Evolutionary conservation across 2,797 vertebrate species (phyloP), one percentile per base, ranked within the genome.

Genomic region (Hippopotamyrus pictus): DNA sequence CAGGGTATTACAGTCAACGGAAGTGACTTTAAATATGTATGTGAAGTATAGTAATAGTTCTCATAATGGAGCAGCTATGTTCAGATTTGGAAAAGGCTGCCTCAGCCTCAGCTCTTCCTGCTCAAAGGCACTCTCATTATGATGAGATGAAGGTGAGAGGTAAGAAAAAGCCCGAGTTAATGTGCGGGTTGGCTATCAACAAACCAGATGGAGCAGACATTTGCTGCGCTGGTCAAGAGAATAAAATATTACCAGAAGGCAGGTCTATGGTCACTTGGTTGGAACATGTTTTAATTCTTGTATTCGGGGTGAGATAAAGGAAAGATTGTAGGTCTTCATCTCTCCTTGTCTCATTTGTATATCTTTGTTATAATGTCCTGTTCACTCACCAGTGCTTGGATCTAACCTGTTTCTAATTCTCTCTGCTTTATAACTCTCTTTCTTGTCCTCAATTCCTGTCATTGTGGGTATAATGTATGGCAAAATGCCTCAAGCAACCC

Each of bases 1-100:
- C 33, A 79, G 37, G 73, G 37, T 44, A 44, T 79, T 41, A 44
- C 37, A 44, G 37, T 79, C 73, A 79, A 79, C 1, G 37, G 37
- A 41, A 44, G 73, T 79, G 73, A 79, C 37, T 79, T 79, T 79
- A 79, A 79, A 79, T 90, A 25, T 17, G 53, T 79, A 8, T 50
- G 46, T 90, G 33, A 76, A 53, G 37, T 3, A 48, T 79, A 79
- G 73, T 79, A 79, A 79, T 41, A 79, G 12, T 86, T 86, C 50
- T 53, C 83, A 86, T 86, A 12, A 86, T 86, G n/a, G 50, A 22
- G 14, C n/a, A 51, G 14, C 73, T 79, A 41, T 79, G 73, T 44
- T 79, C 37, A 44, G 14, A 44, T 79, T 79, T 79, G 73, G 37
- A 19, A n/a, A 79, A n/a, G 33, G 73, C 73, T 79, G 17, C 33